Base-by-base conservation (phyloP, 2,888 invertebrate species). In the Agrilus biguttatus region DNA sequence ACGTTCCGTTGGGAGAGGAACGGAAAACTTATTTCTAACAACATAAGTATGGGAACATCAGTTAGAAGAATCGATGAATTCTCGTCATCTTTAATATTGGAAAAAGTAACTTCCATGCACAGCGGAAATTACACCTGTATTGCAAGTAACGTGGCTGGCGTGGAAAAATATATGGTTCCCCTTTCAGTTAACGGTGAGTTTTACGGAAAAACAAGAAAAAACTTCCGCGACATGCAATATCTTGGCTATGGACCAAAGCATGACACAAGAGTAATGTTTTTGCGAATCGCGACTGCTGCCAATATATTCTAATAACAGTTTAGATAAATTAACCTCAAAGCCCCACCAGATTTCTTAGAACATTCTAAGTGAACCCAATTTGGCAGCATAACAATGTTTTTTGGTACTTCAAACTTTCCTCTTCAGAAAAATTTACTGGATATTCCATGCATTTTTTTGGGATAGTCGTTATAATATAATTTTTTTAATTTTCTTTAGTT, bases 51-150 rank as follows among this genome's bases (percentile, higher is more conserved):
- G 36, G 75, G 75, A 51, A 72, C 75, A 1, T 66, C 71, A 19
- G 65, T 69, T 34, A 68, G 76, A 39, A 71, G 83, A 43, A 72
- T 83, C 62, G 89, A 90, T 62, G 88, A 87, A 60, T 90, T 88
- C 65, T 84, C 89, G 39, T 83, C 87, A 35, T 83, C 84, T 40
- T 72, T 90, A 52, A 82, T 88, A 54, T 88, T 90, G 55, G 89
- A 90, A 59, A 80, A 82, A 62, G 84, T 90, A 48, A 80, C 81
- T 43, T 86, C 89, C 28, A 74, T 80, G 41, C 88, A 90, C 63
- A 86, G 83, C 55, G 90, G 92, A 58, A 90, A 88, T 67, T 89
- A 89, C 62, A 88, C 89, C n/a, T 91, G 91, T 65, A 80, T 86
- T 42, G 88, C 88, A n/a, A 79, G 80, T 39, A 91, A 91, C 67